These are phyloP conservation scores for Pseudotriccus pelzelni DNA, from an alignment of 2,797 vertebrate species.

Conservation along the genomic window DNA sequence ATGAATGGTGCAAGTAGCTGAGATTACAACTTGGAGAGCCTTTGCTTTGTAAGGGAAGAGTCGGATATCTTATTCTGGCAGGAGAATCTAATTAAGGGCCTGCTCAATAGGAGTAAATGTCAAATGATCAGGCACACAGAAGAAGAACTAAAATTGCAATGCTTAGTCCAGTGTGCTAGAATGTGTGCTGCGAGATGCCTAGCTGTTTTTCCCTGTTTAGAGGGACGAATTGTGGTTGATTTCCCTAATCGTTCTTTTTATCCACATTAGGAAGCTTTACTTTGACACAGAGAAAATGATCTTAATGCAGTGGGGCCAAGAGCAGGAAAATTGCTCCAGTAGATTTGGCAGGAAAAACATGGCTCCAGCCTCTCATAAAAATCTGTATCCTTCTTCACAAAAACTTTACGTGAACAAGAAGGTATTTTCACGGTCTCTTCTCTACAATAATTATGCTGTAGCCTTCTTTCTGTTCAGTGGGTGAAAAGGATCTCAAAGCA, in stretches of 20 bases:
- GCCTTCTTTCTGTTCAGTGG: not conserved
- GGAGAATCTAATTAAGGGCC: conserved; percentile 31
- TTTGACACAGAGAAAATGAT: conserved; percentile 1
- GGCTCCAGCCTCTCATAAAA: not conserved
- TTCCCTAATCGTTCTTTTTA: not conserved
- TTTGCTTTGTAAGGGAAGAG: not conserved
- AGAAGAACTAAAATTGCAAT: not conserved
- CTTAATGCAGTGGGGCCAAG: not conserved
- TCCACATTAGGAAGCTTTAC: not conserved
- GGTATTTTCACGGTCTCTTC: not conserved
- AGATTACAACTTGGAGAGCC: conserved; percentile 11
- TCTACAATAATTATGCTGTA: not conserved
- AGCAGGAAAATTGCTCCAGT: not conserved
- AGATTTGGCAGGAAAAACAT: not conserved
- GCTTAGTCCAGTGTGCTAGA: not conserved
- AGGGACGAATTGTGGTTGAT: not conserved
- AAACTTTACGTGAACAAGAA: not conserved
- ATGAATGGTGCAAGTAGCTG: not conserved
- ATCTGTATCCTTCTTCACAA: not conserved
- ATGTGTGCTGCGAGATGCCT: not conserved
- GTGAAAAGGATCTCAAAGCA: not conserved
- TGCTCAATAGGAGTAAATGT: conserved; percentile 39
- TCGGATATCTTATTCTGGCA: not conserved
- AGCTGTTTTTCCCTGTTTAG: not conserved
- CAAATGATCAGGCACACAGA: not conserved